Evolutionary conservation across 2,797 vertebrate species (phyloP).

Genomic region (Cuniculus paca): DNA sequence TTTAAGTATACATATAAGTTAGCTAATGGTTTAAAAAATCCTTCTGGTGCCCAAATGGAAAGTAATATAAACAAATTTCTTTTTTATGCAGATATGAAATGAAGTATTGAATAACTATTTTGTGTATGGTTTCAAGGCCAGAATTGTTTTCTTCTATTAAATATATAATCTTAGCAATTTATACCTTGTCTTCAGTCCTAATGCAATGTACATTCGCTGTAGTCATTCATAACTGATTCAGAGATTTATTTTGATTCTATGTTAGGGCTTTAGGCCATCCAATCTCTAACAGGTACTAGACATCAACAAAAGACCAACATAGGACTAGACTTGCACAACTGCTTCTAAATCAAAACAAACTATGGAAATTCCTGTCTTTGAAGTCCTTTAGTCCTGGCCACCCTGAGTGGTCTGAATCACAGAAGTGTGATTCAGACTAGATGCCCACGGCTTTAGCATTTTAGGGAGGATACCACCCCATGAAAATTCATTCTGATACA

Average conservation of each 20-base stretch:
- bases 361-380: not conserved
- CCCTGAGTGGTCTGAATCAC: not conserved
- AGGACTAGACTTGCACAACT: not conserved
- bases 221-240: not conserved
- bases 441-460: not conserved
- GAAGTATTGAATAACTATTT: not conserved
- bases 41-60: not conserved
- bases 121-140: not conserved
- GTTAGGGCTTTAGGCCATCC: not conserved
- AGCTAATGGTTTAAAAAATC: conserved; percentile 5
- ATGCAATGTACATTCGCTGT: not conserved
- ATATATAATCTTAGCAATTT: not conserved
- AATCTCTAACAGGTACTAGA: not conserved
- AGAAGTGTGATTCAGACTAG: not conserved
- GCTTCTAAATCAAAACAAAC: not conserved
- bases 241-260: not conserved
- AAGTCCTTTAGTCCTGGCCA: not conserved
- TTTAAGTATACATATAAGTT: too few species aligned
- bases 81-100: not conserved
- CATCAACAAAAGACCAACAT: not conserved
- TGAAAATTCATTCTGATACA: not conserved
- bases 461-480: not conserved
- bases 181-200: not conserved
- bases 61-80: conserved; percentile 10
- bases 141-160: not conserved